Base-by-base conservation (phyloP, 2,113 vertebrate species). In the Amblyopsis rosae region DNA sequence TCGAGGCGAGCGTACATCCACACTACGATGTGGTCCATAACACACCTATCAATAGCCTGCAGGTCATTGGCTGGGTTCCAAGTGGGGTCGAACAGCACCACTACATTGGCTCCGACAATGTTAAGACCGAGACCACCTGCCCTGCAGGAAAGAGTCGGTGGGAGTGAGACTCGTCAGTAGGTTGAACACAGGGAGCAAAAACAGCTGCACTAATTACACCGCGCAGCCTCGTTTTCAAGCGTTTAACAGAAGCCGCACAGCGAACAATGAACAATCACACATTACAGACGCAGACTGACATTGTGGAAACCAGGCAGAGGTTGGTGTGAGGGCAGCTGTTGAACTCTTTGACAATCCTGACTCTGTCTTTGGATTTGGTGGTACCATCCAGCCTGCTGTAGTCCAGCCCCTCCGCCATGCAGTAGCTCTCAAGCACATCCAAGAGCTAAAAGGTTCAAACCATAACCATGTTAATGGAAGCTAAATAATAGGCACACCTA, bases 41-140 rank as follows among this genome's bases (percentile, higher is more conserved):
- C 69, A 2, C 67, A 86, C 98, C 97, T 95, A 91, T 99, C 98
- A 88, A 98, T 94, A 45, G 98, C 97, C 84, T 99, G 98, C 72
- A 99, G 96, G 86, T 99, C 98, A 91, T 93, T 98, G 82, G 97
- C 95, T 89, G 98, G 98, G 85, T 99, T 99, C 98, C 98, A 99
- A 0, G 96, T 98, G 71, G 98, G 97, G 79, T 99, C 98, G 87
- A 98, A 99, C 32, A 99, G 82, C 74, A 99, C 92, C 62, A 99
- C 98, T 69, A 98, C 88, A 83, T 98, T 99, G 73, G 97, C 97
- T 77, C 97, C 98, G 67, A 96, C 91, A 90, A 99, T 98, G 92
- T 99, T 99, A 51, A 99, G 95, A 62, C 97, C 97, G 26, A 98
- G 88, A 70, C 97, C 96, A 74, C 97, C 97, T 65, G 97, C 97